These are phyloP conservation scores for Microcebus tavaratra DNA, from an alignment of 2,113 vertebrate genomes.

Conservation along the genomic window DNA sequence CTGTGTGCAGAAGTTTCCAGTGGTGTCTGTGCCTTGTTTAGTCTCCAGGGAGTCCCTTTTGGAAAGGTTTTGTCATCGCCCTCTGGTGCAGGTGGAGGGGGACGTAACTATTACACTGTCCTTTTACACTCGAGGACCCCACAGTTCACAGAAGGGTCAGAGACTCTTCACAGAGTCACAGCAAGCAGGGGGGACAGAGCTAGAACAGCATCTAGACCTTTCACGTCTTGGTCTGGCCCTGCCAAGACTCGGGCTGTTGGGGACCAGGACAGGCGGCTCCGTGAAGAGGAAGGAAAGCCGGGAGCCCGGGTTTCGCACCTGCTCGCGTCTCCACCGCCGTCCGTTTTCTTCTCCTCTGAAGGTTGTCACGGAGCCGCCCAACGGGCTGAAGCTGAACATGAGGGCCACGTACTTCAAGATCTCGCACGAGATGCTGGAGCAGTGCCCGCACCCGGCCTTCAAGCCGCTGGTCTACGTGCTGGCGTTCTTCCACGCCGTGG, in stretches of 20 bases:
- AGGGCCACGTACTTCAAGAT: conserved; percentile 95
- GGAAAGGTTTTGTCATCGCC: not conserved
- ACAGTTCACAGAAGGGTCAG: not conserved
- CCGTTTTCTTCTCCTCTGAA: conserved; percentile 61
- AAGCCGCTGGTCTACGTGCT: conserved; percentile 93
- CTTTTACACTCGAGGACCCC: not conserved
- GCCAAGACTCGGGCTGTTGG: accelerated
- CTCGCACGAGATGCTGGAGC: conserved; percentile 84
- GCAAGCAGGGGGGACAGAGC: no score
- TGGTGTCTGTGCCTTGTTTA: accelerated
- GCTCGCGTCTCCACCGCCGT: accelerated
- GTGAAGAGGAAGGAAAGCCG: accelerated
- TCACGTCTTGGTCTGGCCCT: accelerated
- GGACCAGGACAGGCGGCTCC: accelerated
- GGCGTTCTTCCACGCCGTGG: conserved; percentile 97
- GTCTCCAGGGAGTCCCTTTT: not conserved
- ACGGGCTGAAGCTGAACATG: conserved; percentile 96
- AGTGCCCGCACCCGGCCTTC: conserved; percentile 92
- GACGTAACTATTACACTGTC: not conserved
- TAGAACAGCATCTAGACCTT: not conserved
- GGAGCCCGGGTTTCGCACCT: accelerated
- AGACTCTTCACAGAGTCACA: not conserved
- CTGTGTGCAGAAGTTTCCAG: accelerated
- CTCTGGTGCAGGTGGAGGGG: not conserved
- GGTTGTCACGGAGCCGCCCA: conserved; percentile 97